A percentile compares a stretch with the other conserved stretches of the same genome.
phyloP scores from a whole-genome alignment of 2,888 invertebrate genomes.

The Mellilla xanthometata region DNA sequence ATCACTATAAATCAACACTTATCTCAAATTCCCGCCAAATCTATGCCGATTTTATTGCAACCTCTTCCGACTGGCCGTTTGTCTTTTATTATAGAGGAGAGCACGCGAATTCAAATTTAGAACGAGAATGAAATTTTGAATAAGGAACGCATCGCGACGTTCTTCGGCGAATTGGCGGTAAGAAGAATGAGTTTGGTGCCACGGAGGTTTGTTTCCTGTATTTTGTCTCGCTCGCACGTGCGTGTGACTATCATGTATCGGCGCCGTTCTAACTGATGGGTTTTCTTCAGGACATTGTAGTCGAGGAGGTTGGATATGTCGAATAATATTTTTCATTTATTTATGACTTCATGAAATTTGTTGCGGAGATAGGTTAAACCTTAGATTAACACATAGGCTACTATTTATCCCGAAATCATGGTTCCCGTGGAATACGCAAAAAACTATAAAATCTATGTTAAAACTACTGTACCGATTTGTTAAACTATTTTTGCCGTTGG shows the following conservation, averaged over 20 bases:
- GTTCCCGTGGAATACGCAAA: no score
- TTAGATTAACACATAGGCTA: no score
- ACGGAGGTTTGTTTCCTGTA: slow-evolving; percentile 59
- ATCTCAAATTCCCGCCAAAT: slow-evolving; percentile 36
- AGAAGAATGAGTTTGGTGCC: slow-evolving; percentile 57
- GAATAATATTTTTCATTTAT: no score
- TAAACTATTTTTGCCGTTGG: no score
- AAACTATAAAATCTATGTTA: no score
- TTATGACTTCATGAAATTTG: no score
- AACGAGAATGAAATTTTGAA: slow-evolving; percentile 41
- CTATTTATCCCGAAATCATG: no score
- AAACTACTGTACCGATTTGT: no score
- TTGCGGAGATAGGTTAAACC: no score
- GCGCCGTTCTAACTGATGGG: slow-evolving; percentile 54
- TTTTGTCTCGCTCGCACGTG: slow-evolving; percentile 54
- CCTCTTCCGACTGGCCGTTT: slow-evolving; percentile 21
- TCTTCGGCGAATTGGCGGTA: slow-evolving; percentile 46
- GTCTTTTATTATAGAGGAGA: slow-evolving; percentile 16
- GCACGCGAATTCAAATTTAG: slow-evolving; percentile 25
- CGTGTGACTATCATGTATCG: slow-evolving; percentile 37
- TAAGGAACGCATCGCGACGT: slow-evolving; percentile 42
- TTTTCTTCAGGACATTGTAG: slow-evolving; percentile 61
- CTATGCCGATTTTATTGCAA: slow-evolving; percentile 37
- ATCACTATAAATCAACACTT: slow-evolving; percentile 44
- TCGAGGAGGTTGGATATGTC: slow-evolving; percentile 33